Conservation (phyloP, 92 coral and sea anemone genomes). For the Epizoanthus scotinus region DNA sequence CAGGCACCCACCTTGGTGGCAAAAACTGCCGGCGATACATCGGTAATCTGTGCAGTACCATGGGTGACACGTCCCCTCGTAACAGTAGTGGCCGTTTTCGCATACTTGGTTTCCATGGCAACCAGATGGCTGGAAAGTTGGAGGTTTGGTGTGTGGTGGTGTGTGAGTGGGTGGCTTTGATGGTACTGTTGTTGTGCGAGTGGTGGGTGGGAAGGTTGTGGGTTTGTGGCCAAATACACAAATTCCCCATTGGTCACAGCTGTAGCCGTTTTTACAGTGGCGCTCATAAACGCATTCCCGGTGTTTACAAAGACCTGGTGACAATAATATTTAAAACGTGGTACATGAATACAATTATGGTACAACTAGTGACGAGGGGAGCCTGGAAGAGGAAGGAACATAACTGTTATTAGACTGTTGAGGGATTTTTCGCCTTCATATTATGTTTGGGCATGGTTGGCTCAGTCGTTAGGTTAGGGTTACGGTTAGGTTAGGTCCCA, state of each 20-base stretch:
- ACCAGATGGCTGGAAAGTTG: not conserved
- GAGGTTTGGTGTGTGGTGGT: not conserved
- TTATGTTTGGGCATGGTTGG: no score
- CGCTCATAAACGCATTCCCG: not conserved
- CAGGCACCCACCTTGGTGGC: not conserved
- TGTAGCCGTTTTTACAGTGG: not conserved
- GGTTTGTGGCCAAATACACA: not conserved
- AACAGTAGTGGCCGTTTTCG: not conserved
- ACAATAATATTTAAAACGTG: not conserved
- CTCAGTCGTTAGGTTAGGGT: no score
- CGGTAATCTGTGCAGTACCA: not conserved
- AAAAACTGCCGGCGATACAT: not conserved
- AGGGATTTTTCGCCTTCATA: no score
- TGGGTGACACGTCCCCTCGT: not conserved
- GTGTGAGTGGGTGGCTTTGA: not conserved
- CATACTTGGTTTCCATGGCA: not conserved
- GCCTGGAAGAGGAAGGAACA: no score
- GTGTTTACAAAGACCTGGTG: not conserved
- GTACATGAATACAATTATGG: no score
- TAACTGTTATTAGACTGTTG: no score
- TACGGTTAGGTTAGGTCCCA: no score
- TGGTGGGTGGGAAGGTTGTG: not conserved
- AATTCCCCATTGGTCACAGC: not conserved
- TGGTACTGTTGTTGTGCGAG: not conserved
- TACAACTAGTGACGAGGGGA: no score